Evolutionary conservation across 2,113 vertebrate species (phyloP), one percentile per base, ranked within the genome.

Genomic region (Choloepus hoffmanni): DNA sequence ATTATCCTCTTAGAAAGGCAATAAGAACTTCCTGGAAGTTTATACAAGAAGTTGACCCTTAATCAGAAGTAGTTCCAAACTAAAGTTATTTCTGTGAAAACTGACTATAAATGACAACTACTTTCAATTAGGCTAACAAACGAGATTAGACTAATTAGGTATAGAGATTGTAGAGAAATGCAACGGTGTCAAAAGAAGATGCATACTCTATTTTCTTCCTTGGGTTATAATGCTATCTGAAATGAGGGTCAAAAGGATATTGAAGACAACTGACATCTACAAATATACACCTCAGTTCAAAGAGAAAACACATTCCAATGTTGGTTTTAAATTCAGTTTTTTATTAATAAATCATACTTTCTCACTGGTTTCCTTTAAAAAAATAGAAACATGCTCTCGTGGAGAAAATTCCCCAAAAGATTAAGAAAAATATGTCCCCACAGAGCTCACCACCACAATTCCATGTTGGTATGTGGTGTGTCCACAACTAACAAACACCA

Each of bases 261-360:
- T 79, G 85, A 91, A 94, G 67, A 77, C 3, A 90, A 92, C 26
- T 53, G 2, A 67, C 60, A 7, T 84, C 50, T 83, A 68, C 55
- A 86, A 95, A 84, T 36, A 85, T 0, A 74, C 5, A 77, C 6
- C 13, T 84, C 50, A 67, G 23, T 88, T 94, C 45, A 84, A 76
- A 96, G 26, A 93, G 68, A 89, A 97, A 82, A 82, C 26, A 70
- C 45, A 72, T 30, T 58, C 33, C 28, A 45, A 86, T 15, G 81
- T 0, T 58, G 77, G 53, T 58, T 30, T 65, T 88, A 45, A 53
- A 89, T 36, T 84, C 50, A 36, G 28, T 24, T 50, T 89, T 81
- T 87, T 79, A 53, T 24, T 78, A 91, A 87, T 48, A 74, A 84
- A 43, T 83, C 40, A 28, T 60, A 85, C 7, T 68, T 93, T 53